Base-by-base conservation (phyloP, 2,113 vertebrate species). In the Rafetus swinhoei region DNA sequence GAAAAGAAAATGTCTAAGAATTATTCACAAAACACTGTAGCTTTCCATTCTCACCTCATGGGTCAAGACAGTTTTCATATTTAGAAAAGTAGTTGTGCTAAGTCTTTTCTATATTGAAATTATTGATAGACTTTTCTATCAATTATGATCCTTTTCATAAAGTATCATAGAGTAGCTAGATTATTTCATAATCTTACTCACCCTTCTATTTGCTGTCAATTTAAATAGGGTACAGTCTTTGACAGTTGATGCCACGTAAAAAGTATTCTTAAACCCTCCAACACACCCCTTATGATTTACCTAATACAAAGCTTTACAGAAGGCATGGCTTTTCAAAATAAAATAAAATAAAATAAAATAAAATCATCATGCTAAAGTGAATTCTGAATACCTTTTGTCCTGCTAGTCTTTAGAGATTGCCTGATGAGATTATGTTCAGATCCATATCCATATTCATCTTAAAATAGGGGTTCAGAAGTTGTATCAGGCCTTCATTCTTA, bases 151-250 rank as follows among this genome's bases (percentile, higher is more conserved):
- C 35, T 85, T 87, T 94, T 55, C 3, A 65, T 87, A 59, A 90
- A 90, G 14, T 74, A 86, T 3, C 4, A 1, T 6, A n/a, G 85
- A 81, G n/a, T 0, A 72, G 5, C 1, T 0, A 52, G 21, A 25
- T 87, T 24, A 50, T 39, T 27, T 72, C 14, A 22, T 25, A 50
- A 77, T 77, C 6, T 0, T 2, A 13, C 82, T 91, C 6, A 35
- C 10, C 84, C 69, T 86, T 8, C 90, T 24, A 7, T 77, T 3
- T 69, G 10, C 3, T 79, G 2, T 86, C 14, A 83, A 50, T 77
- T 77, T 77, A 77, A 77, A 45, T 27, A 65, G 50, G 19, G 39
- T 77, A 9, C 4, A 82, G 55, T 76, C 59, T 84, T 10, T 90
- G 35, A 57, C 0, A 0, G 85, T 80, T 89, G 8, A 2, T 72